Percentiles rank a stretch among this genome's conserved stretches.
These are phyloP conservation scores for Meloidogyne exigua DNA, from an alignment of 1,140 invertebrate genomes.

Conservation along the genomic window DNA sequence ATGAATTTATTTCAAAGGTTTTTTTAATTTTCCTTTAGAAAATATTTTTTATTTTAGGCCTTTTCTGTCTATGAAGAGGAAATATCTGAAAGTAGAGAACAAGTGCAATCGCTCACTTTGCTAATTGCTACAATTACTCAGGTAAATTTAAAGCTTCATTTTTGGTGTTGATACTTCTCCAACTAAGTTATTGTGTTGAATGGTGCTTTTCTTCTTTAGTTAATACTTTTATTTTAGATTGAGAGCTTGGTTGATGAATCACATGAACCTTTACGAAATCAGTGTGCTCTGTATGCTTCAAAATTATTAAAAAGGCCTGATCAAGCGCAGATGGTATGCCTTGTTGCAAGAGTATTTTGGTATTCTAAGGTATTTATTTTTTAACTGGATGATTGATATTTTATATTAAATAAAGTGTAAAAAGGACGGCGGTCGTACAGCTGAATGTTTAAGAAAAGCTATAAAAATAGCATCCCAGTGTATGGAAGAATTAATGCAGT, in stretches of 20 bases:
- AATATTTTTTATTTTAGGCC: conserved; percentile 69
- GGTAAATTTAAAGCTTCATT: conserved; percentile 20
- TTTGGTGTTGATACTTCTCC: too few relatives aligned
- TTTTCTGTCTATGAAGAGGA: conserved; percentile 98
- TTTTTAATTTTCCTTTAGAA: conserved; percentile 7
- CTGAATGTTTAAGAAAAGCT: conserved; percentile 93
- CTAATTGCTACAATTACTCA: conserved; percentile 93
- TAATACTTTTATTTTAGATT: conserved; percentile 14
- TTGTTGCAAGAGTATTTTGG: conserved; percentile 93
- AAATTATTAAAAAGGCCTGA: conserved; percentile 96
- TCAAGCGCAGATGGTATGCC: conserved; percentile 87
- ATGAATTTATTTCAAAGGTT: conserved; percentile 94
- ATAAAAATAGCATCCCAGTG: conserved; percentile 86
- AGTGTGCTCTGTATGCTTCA: conserved; percentile 69
- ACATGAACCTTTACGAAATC: conserved; percentile 88
- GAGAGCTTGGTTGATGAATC: conserved; percentile 91
- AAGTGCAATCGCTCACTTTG: conserved; percentile 88
- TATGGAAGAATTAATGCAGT: conserved; percentile 93
- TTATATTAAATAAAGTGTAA: conserved; percentile 64
- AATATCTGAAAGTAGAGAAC: conserved; percentile 93
- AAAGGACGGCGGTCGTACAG: conserved; percentile 82
- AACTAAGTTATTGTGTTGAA: too few relatives aligned
- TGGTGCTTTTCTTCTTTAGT: too few relatives aligned
- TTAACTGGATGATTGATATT: conserved; percentile 61
- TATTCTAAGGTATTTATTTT: conserved; percentile 73